These are phyloP conservation scores for Spialia ferax DNA, from an alignment of 2,888 invertebrate genomes.

Conservation along the genomic window DNA sequence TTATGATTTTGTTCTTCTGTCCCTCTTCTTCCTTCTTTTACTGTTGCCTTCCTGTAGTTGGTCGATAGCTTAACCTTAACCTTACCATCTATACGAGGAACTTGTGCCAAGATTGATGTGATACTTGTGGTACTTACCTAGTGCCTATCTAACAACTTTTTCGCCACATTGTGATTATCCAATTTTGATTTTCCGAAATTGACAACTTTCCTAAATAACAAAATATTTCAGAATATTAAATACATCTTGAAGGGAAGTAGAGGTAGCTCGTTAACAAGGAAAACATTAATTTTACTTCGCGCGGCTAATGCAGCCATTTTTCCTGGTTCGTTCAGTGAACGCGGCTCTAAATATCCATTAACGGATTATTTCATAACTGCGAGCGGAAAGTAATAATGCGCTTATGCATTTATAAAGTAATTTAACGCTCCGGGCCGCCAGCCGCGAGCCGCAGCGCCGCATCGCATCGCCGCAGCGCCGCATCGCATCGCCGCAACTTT, in stretches of 20 bases:
- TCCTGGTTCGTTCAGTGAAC: constrained; percentile 25
- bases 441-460: constrained; percentile 5
- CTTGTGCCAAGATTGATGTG: too few relatives aligned
- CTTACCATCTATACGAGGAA: too few relatives aligned
- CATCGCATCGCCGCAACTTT: neutral
- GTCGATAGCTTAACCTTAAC: too few relatives aligned
- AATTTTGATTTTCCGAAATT: too few relatives aligned
- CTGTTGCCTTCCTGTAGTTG: too few relatives aligned
- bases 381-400: constrained; percentile 22
- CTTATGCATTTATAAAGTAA: constrained; percentile 22
- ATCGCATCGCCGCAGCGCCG: neutral
- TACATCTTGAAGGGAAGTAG: neutral
- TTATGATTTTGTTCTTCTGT: too few relatives aligned
- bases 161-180: too few relatives aligned
- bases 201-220: neutral
- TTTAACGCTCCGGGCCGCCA: constrained; percentile 4
- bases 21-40: too few relatives aligned
- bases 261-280: constrained; percentile 2
- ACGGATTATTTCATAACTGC: constrained; percentile 30
- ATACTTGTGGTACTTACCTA: too few relatives aligned
- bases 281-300: constrained; percentile 4
- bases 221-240: neutral
- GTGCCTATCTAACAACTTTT: too few relatives aligned
- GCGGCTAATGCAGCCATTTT: constrained; percentile 4
- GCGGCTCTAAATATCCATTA: constrained; percentile 25